Percentiles rank a stretch among this genome's conserved stretches.
Conservation (phyloP, 2,113 vertebrate species). For the Prolemur simus region DNA sequence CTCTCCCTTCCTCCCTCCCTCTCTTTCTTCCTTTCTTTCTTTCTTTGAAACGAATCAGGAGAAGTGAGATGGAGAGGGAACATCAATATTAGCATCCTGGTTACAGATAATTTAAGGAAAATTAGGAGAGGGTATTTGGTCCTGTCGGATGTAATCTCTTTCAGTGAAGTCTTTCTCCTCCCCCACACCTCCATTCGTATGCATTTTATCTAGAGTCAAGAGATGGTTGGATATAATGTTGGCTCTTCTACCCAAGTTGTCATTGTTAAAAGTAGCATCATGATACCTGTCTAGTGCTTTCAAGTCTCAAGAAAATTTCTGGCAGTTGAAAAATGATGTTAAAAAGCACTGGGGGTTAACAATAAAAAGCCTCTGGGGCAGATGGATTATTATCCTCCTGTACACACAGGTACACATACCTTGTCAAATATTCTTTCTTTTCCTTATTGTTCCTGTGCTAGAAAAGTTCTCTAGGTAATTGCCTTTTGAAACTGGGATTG, state of each 20-base stretch:
- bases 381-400: neutral
- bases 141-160: neutral
- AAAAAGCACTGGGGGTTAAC: neutral
- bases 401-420: neutral
- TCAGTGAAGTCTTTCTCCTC: neutral
- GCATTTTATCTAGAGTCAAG: neutral
- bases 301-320: slow-evolving; percentile 1
- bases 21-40: too few species aligned
- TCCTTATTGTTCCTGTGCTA: neutral
- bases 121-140: neutral
- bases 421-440: neutral
- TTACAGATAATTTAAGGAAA: slow-evolving; percentile 28
- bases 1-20: too few species aligned
- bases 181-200: neutral
- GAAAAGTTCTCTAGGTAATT: neutral
- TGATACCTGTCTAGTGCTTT: neutral
- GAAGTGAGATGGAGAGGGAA: neutral
- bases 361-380: neutral
- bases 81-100: neutral
- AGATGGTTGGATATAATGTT: neutral
- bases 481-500: neutral
- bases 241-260: neutral
- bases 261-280: neutral
- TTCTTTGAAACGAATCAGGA: neutral
- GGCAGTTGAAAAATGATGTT: slow-evolving; percentile 14